Evolutionary conservation across 1,140 invertebrate genomes (phyloP).

Genomic region (Myzus persicae): DNA sequence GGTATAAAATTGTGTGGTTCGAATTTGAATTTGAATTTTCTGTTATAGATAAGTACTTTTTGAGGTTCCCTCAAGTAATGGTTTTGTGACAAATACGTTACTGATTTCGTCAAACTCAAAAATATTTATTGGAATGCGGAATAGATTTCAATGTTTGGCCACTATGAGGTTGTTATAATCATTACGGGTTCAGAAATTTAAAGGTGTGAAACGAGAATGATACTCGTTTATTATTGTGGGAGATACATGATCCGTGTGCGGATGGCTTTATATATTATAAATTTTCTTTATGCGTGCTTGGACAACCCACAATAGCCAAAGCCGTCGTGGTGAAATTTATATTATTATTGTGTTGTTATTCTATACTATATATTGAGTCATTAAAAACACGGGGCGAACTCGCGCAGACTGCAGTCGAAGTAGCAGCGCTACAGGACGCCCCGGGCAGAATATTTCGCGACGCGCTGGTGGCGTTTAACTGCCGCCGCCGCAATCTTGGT

Average conservation of each 20-base stretch:
- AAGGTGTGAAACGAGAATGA: neutral
- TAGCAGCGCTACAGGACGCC: neutral
- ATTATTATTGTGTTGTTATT: neutral
- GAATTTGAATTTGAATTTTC: neutral
- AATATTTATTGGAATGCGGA: neutral
- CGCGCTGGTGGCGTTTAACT: conserved; percentile 13
- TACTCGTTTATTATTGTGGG: neutral
- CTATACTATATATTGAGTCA: conserved; percentile 7
- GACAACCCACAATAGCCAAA: neutral
- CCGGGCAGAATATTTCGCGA: conserved; percentile 6
- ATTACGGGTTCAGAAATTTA: neutral
- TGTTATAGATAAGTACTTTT: neutral
- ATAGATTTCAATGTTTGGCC: neutral
- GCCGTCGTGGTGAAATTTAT: neutral
- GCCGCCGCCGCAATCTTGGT: neutral
- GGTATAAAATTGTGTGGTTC: neutral
- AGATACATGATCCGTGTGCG: neutral
- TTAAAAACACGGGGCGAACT: conserved; percentile 31
- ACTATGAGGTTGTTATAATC: neutral
- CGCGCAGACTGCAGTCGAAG: neutral
- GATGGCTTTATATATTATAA: neutral
- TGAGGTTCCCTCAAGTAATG: neutral
- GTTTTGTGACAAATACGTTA: neutral
- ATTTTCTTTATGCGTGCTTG: neutral
- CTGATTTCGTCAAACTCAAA: neutral